Evolutionary conservation across 2,888 invertebrate genomes (phyloP).

Genomic region (Petrolisthes cinctipes): DNA sequence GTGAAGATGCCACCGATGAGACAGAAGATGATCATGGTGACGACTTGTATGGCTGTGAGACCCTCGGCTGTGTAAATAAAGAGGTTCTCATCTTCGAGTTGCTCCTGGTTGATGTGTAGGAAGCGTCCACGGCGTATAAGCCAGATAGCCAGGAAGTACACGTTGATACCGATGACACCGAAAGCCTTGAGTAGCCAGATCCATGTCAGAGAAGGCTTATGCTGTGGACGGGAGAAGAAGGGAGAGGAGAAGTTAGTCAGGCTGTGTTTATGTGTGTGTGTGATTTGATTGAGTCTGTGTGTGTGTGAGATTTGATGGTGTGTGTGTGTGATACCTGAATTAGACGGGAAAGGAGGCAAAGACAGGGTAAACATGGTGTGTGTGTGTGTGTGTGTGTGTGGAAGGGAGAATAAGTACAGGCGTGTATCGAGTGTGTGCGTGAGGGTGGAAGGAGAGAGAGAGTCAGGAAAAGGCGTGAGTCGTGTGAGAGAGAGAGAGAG

Average conservation of each 20-base stretch:
- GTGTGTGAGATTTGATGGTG: neutral
- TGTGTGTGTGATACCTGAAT: neutral
- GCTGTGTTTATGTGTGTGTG: too few relatives aligned
- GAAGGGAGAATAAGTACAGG: neutral
- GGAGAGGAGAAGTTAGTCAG: neutral
- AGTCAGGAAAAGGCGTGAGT: neutral
- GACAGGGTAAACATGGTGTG: neutral
- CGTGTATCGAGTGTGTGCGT: neutral
- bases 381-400: neutral
- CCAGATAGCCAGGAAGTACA: conserved; percentile 50
- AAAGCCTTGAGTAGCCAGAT: conserved; percentile 51
- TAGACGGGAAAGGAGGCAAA: neutral
- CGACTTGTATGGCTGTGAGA: conserved; percentile 33
- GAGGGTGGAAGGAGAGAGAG: neutral
- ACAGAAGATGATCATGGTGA: conserved; percentile 44
- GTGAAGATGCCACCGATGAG: conserved; percentile 53
- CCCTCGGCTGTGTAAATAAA: conserved; percentile 41
- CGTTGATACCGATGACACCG: conserved; percentile 50
- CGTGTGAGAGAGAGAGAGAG: neutral
- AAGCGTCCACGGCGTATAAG: conserved; percentile 47
- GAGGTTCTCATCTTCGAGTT: conserved; percentile 32
- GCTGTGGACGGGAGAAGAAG: conserved; percentile 14
- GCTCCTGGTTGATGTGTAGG: conserved; percentile 46
- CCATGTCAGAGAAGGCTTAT: conserved; percentile 52
- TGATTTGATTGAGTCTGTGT: neutral